phyloP scores from a whole-genome alignment of 2,113 vertebrate genomes.

The Lutjanus erythropterus region DNA sequence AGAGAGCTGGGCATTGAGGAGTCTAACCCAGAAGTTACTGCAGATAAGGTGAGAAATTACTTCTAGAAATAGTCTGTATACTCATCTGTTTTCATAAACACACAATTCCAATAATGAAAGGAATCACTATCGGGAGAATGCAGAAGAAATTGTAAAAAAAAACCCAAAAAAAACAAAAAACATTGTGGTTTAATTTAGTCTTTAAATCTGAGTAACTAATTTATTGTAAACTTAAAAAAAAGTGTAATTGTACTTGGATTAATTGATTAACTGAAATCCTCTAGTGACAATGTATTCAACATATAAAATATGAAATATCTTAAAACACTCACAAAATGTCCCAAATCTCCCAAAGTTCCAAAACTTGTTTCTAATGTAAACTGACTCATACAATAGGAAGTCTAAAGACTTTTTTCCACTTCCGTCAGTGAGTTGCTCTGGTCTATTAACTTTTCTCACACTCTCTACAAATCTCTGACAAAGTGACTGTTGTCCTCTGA shows the following conservation, averaged over 20 bases:
- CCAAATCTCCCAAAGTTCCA: no score
- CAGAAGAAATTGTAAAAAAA: neutral
- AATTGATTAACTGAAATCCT: neutral
- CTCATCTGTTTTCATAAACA: neutral
- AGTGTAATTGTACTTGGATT: neutral
- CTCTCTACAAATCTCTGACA: neutral
- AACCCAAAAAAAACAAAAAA: neutral
- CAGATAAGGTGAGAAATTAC: constrained; percentile 90
- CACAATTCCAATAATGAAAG: neutral
- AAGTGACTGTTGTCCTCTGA: neutral
- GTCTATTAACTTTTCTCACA: neutral
- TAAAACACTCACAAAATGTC: neutral
- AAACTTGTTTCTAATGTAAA: neutral
- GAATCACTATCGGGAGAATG: neutral
- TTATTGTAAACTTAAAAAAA: neutral
- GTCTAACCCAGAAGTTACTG: constrained; percentile 89
- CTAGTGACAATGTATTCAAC: neutral
- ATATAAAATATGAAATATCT: neutral
- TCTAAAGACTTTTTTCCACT: neutral
- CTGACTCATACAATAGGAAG: neutral
- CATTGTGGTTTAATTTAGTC: neutral
- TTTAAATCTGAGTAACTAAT: neutral
- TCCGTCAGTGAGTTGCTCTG: neutral
- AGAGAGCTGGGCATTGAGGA: constrained; percentile 96
- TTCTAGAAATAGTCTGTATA: neutral